phyloP scores from a whole-genome alignment of 2,113 vertebrate genomes.

The Strigops habroptila region DNA sequence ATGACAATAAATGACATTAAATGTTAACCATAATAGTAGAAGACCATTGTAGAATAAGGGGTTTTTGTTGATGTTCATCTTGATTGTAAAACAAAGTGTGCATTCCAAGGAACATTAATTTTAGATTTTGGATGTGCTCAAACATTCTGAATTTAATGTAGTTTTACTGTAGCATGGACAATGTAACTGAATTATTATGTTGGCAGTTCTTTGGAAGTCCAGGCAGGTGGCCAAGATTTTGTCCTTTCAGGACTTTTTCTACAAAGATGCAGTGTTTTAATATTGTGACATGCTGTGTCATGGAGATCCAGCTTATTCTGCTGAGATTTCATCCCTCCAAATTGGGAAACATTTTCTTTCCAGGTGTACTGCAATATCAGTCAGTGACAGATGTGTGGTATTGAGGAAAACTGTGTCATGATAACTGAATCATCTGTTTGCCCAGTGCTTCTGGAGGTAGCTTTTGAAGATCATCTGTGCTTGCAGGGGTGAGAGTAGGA shows the following conservation, averaged over 20 bases:
- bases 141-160: conserved; percentile 13
- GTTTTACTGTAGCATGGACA: conserved; percentile 37
- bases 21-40: conserved; percentile 35
- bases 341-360: neutral
- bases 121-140: conserved; percentile 33
- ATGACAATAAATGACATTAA: conserved; percentile 61
- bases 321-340: neutral
- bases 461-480: neutral
- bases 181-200: neutral
- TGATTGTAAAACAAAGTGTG: neutral
- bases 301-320: neutral
- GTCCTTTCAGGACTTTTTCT: conserved; percentile 10
- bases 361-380: neutral
- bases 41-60: neutral
- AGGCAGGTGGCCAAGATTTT: neutral
- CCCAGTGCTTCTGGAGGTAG: neutral
- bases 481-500: neutral
- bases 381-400: neutral
- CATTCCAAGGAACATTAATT: conserved; percentile 12
- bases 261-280: neutral
- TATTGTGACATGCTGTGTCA: neutral
- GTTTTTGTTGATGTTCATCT: neutral
- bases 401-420: neutral
- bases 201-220: conserved; percentile 11
- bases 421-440: neutral